Conservation (phyloP, 2,888 invertebrate species). For the Oscheius sp. region DNA sequence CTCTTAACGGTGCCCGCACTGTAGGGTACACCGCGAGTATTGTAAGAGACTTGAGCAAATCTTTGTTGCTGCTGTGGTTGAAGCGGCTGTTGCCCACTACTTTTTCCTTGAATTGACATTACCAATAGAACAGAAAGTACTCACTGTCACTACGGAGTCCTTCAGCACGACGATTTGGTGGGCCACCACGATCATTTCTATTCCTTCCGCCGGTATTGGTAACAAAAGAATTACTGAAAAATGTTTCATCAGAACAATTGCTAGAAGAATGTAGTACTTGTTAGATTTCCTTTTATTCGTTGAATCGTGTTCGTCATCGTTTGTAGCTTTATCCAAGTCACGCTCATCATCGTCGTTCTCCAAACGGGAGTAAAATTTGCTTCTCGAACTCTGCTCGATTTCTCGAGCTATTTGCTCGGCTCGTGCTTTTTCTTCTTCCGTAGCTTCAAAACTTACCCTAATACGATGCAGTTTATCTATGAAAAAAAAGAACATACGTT, state of each 20-base stretch:
- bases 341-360: constrained; percentile 82
- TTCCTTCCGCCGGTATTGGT: constrained; percentile 1
- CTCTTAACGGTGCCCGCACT: constrained; percentile 12
- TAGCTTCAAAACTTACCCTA: constrained; percentile 83
- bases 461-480: not conserved
- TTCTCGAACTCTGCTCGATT: constrained; percentile 87
- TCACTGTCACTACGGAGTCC: constrained; percentile 39
- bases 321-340: constrained; percentile 64
- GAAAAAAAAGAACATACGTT: constrained; percentile 57
- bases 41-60: constrained; percentile 1
- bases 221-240: not conserved
- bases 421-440: constrained; percentile 87
- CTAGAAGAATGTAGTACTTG: not conserved
- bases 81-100: too few relatives aligned
- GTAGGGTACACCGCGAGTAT: constrained; percentile 5
- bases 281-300: not conserved
- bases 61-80: constrained; percentile 11
- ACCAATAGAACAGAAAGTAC: not conserved
- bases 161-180: constrained; percentile 47
- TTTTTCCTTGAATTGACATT: not conserved
- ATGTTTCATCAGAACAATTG: not conserved
- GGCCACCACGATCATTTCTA: constrained; percentile 28
- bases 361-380: constrained; percentile 85
- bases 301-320: constrained; percentile 45
- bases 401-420: constrained; percentile 91